Conservation (phyloP, 2,888 invertebrate genomes). For the Lepidonotus clava region DNA sequence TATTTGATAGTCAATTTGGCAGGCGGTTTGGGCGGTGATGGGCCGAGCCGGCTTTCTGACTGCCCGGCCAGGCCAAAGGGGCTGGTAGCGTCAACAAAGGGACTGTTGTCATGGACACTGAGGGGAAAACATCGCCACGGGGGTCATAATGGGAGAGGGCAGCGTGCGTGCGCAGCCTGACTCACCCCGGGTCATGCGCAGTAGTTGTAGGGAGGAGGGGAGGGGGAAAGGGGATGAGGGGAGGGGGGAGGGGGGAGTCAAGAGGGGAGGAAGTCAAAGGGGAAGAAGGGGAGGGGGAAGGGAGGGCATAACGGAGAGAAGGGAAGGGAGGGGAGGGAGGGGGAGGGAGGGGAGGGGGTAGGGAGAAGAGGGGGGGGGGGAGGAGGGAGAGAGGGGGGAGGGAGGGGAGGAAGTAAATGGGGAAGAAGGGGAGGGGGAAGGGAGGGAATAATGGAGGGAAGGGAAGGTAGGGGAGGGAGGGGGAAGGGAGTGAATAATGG, state of each 20-base stretch:
- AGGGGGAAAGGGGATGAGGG: background rate
- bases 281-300: background rate
- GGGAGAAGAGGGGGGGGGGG: background rate
- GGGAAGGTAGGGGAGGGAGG: background rate
- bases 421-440: background rate
- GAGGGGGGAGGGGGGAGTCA: background rate
- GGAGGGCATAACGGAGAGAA: no score
- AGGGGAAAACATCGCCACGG: background rate
- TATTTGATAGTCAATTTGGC: slow-evolving; percentile 48
- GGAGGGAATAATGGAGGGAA: no score
- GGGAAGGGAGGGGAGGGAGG: background rate
- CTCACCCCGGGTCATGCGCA: no score
- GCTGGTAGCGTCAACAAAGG: slow-evolving; percentile 41
- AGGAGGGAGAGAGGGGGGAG: background rate
- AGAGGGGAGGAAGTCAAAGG: background rate
- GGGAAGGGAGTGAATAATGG: background rate
- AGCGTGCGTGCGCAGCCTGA: slow-evolving; percentile 1
- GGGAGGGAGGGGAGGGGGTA: background rate
- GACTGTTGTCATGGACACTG: slow-evolving; percentile 27
- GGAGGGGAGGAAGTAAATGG: background rate
- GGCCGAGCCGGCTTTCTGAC: background rate
- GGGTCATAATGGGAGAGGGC: slow-evolving; percentile 34
- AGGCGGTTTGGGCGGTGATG: slow-evolving; percentile 34
- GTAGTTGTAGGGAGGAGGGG: no score
- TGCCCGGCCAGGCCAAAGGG: slow-evolving; percentile 15